Conservation (phyloP, 2,113 vertebrate species). For the Anthoscopus minutus region DNA sequence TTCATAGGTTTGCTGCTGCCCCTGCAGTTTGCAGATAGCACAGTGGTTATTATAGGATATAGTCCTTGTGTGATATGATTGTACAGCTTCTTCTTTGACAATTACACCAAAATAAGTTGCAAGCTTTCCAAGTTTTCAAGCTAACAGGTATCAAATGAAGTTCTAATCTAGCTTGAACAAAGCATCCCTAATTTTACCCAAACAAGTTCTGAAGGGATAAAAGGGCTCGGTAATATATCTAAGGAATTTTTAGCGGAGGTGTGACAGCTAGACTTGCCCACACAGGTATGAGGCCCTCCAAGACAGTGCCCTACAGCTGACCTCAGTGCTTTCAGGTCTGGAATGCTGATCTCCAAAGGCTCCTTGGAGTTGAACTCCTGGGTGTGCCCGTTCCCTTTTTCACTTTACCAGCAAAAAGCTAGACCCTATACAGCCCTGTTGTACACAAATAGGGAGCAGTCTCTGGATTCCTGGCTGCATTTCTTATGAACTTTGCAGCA, state of each 20-base stretch:
- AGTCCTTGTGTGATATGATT: not conserved
- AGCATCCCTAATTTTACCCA: not conserved
- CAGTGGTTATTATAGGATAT: not conserved
- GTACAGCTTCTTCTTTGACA: not conserved
- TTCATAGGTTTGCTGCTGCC: not conserved
- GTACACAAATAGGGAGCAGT: not conserved
- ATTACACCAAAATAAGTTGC: not conserved
- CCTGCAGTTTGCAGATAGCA: not conserved
- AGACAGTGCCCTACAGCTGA: not conserved
- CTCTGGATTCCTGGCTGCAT: not conserved
- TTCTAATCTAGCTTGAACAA: not conserved
- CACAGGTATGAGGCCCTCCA: not conserved
- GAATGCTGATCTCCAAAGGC: not conserved
- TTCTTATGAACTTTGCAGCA: not conserved
- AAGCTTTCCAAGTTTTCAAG: not conserved
- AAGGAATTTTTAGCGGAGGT: not conserved
- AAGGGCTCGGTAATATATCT: not conserved
- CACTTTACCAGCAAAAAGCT: not conserved
- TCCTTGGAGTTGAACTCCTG: not conserved
- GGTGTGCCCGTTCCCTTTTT: not conserved
- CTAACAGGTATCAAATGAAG: not conserved
- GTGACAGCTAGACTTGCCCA: not conserved
- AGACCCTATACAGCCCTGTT: not conserved
- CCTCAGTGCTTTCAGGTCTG: not conserved
- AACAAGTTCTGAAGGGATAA: not conserved